These are phyloP conservation scores for Lagopus muta DNA, from an alignment of 2,113 vertebrate genomes.

Conservation along the genomic window DNA sequence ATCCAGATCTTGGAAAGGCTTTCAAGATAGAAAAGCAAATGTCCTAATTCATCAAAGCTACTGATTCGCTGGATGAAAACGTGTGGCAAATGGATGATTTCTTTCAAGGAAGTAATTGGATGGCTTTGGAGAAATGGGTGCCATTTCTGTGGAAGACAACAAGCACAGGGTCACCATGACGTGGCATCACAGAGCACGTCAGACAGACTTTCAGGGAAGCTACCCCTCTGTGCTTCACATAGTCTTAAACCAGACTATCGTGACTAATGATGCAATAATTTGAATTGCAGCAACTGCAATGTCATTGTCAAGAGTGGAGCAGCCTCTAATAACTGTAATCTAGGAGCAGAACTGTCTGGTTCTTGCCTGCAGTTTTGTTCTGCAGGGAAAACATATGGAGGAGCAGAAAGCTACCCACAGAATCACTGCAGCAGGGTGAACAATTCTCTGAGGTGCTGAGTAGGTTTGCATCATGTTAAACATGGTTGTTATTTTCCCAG, in stretches of 20 bases:
- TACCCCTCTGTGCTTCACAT: background rate
- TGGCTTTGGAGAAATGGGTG: background rate
- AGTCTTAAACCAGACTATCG: background rate
- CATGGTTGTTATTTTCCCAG: background rate
- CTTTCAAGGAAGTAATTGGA: background rate
- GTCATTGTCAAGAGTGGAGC: background rate
- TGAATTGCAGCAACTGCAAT: background rate
- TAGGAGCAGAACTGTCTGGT: background rate
- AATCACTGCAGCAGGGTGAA: background rate
- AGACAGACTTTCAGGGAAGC: background rate
- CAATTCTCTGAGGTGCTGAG: background rate
- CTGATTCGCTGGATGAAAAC: background rate
- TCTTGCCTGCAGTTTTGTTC: background rate
- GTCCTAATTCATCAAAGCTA: background rate
- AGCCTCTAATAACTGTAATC: background rate
- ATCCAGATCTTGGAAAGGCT: background rate
- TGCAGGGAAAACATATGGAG: background rate
- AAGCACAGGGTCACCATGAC: background rate
- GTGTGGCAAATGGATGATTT: background rate
- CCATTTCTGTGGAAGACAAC: background rate
- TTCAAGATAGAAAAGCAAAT: background rate
- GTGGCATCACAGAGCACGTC: background rate
- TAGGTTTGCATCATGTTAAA: background rate
- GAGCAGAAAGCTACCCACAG: background rate
- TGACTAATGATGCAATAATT: background rate